phyloP scores from a whole-genome alignment of 2,888 invertebrate genomes.

The Azorinus chamasolen region DNA sequence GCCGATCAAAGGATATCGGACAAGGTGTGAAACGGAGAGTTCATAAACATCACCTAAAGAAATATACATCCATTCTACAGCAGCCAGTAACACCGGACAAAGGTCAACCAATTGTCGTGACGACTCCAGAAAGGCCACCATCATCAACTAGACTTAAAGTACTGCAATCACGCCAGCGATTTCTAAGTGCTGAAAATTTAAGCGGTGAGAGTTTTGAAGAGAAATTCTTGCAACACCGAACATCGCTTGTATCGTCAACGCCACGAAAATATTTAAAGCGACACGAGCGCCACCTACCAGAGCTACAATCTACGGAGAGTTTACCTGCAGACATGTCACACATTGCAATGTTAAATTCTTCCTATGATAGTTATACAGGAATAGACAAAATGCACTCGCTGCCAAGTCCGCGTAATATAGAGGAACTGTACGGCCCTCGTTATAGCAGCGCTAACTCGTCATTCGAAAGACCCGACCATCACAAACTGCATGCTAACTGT shows the following conservation, averaged over 20 bases:
- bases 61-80: slow-evolving; percentile 70
- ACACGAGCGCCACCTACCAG: slow-evolving; percentile 40
- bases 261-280: slow-evolving; percentile 64
- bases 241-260: slow-evolving; percentile 59
- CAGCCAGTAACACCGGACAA: slow-evolving; percentile 60
- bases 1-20: slow-evolving; percentile 25
- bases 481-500: slow-evolving; percentile 79
- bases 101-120: slow-evolving; percentile 18
- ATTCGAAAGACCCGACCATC: slow-evolving; percentile 65
- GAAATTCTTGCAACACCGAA: slow-evolving; percentile 71
- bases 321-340: slow-evolving; percentile 54
- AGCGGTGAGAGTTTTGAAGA: slow-evolving; percentile 58
- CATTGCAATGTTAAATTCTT: slow-evolving; percentile 38
- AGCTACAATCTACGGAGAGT: slow-evolving; percentile 61
- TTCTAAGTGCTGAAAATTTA: slow-evolving; percentile 79
- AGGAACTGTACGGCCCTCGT: slow-evolving; percentile 53
- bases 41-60: slow-evolving; percentile 48
- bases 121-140: slow-evolving; percentile 40
- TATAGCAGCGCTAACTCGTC: slow-evolving; percentile 63
- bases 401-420: slow-evolving; percentile 51
- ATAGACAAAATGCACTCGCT: slow-evolving; percentile 52
- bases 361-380: slow-evolving; percentile 55
- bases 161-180: slow-evolving; percentile 72
- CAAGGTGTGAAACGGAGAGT: slow-evolving; percentile 53
- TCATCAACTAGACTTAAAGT: slow-evolving; percentile 71